These are phyloP conservation scores for Probaryconus sp. DNA, from an alignment of 1,140 invertebrate species.

Conservation along the genomic window DNA sequence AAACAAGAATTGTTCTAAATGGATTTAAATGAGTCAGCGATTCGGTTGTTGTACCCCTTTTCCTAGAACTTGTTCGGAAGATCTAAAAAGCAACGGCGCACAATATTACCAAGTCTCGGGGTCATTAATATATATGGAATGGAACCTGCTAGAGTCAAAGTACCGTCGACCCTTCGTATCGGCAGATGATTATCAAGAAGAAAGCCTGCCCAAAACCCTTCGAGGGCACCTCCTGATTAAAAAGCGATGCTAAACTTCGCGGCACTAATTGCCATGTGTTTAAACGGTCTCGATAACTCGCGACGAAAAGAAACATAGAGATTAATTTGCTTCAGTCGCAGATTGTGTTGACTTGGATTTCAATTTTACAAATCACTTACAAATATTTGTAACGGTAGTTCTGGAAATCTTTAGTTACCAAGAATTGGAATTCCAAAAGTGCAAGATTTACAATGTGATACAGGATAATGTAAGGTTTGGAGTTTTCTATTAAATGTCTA, in stretches of 20 bases:
- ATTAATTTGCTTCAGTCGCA: slow-evolving; percentile 12
- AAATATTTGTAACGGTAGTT: slow-evolving; percentile 9
- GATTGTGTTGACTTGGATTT: slow-evolving; percentile 4
- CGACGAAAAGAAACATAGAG: background rate
- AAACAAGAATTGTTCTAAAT: no score
- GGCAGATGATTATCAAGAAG: slow-evolving; percentile 22
- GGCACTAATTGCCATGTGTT: slow-evolving; percentile 31
- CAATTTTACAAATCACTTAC: slow-evolving; percentile 27
- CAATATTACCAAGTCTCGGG: slow-evolving; percentile 11
- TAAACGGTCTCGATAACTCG: slow-evolving; percentile 35
- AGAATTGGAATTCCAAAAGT: no score
- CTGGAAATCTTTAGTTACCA: no score
- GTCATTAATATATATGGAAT: slow-evolving; percentile 40
- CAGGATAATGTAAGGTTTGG: no score
- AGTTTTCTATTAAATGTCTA: no score
- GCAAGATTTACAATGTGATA: no score
- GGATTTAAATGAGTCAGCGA: background rate
- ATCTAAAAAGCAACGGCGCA: slow-evolving; percentile 19
- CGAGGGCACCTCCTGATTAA: slow-evolving; percentile 35
- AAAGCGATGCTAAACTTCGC: slow-evolving; percentile 15
- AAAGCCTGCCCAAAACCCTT: slow-evolving; percentile 12
- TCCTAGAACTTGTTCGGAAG: slow-evolving; percentile 28
- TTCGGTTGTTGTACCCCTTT: slow-evolving; percentile 21
- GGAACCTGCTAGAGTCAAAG: background rate
- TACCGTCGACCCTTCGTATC: slow-evolving; percentile 11